phyloP scores from a whole-genome alignment of 2,797 vertebrate genomes.

The Oreochromis grahami region DNA sequence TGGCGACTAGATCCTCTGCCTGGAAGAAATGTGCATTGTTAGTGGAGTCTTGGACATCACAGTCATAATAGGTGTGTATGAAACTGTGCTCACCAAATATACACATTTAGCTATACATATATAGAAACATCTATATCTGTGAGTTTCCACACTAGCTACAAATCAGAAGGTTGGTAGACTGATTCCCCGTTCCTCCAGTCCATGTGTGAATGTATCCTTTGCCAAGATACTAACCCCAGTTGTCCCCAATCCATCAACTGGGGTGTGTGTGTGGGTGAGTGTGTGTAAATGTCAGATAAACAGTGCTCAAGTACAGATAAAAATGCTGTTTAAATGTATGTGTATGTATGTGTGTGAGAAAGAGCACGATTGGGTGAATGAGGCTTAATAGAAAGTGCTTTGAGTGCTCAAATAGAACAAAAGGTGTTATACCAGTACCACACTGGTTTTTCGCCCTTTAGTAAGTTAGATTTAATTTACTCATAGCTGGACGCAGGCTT shows the following conservation, averaged over 20 bases:
- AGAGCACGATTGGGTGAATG: not conserved
- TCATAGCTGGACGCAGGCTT: not conserved
- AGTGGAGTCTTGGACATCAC: not conserved
- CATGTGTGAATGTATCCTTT: not conserved
- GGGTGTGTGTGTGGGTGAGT: rapidly evolving
- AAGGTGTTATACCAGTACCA: not conserved
- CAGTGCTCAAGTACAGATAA: not conserved
- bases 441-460: not conserved
- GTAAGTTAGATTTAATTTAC: not conserved
- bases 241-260: rapidly evolving
- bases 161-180: not conserved
- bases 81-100: not conserved
- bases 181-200: rapidly evolving
- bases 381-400: not conserved
- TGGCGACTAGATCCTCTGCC: conserved; percentile 97
- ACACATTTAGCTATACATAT: not conserved
- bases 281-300: not conserved
- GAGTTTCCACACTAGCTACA: not conserved
- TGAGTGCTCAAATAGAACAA: not conserved
- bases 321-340: not conserved
- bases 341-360: rapidly evolving
- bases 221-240: rapidly evolving
- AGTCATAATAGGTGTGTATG: not conserved
- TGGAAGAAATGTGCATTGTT: conserved; percentile 29
- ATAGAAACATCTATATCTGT: not conserved